Evolutionary conservation across 2,888 invertebrate genomes (phyloP).

Genomic region (Pheosia gnoma): DNA sequence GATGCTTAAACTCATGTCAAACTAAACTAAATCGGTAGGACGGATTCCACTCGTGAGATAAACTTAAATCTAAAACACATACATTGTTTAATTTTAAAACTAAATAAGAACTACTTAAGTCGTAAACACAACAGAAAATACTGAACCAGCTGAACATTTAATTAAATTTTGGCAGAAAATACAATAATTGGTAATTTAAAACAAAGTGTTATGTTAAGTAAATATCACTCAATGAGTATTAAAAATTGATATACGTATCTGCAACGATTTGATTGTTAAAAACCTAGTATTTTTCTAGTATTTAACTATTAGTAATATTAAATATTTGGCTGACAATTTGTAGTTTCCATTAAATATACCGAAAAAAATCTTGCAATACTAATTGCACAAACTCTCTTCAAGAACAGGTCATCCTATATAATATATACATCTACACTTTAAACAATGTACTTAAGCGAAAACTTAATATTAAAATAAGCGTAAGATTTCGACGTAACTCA

Average conservation of each 20-base stretch:
- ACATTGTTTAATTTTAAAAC: slow-evolving; percentile 10
- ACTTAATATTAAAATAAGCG: slow-evolving; percentile 47
- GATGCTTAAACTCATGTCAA: slow-evolving; percentile 48
- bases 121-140: background rate
- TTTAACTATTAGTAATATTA: too few species aligned
- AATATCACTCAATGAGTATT: too few species aligned
- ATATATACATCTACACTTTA: background rate
- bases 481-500: slow-evolving; percentile 52
- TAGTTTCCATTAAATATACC: background rate
- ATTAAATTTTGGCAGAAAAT: background rate
- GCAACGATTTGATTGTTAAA: too few species aligned
- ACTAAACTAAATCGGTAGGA: slow-evolving; percentile 66
- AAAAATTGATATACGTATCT: too few species aligned
- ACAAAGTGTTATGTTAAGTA: too few species aligned
- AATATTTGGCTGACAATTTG: too few species aligned
- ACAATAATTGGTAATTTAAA: too few species aligned
- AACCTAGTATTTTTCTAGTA: too few species aligned
- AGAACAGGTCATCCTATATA: background rate
- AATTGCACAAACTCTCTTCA: background rate
- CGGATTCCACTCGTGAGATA: slow-evolving; percentile 67
- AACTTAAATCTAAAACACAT: slow-evolving; percentile 30
- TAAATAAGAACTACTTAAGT: background rate
- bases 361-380: background rate
- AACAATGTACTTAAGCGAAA: slow-evolving; percentile 9
- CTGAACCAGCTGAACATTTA: background rate